Conservation (phyloP, 2,113 vertebrate species). For the Willisornis vidua region DNA sequence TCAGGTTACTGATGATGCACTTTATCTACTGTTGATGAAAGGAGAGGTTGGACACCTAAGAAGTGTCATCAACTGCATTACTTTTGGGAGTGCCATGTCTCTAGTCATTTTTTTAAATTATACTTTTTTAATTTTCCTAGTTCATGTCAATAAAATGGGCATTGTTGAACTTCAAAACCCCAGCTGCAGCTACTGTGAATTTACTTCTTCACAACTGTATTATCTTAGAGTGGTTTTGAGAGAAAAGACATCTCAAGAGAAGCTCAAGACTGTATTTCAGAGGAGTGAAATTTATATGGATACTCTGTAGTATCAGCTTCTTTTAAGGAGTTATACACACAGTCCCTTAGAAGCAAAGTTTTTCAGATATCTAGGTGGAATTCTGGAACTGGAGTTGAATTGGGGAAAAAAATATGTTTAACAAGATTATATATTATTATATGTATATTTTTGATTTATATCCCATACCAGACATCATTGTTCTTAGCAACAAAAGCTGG, state of each 20-base stretch:
- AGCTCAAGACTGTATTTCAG: neutral
- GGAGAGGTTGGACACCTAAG: neutral
- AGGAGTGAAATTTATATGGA: neutral
- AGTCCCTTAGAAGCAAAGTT: neutral
- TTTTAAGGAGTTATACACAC: neutral
- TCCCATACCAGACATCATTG: accelerated
- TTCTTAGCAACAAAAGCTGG: neutral
- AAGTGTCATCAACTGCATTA: neutral
- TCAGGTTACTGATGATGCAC: neutral
- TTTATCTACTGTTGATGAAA: neutral
- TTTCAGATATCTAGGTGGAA: neutral
- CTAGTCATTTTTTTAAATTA: neutral
- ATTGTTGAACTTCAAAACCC: neutral
- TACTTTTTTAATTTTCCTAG: neutral
- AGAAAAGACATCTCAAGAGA: neutral
- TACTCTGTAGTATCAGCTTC: neutral
- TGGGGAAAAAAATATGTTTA: neutral
- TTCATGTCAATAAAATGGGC: neutral
- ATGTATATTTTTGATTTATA: neutral
- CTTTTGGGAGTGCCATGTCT: neutral
- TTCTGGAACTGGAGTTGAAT: neutral
- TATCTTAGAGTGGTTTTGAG: neutral
- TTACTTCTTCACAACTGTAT: neutral
- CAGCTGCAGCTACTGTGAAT: neutral
- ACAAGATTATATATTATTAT: neutral